A percentile compares a stretch with the other conserved stretches of the same genome.
phyloP scores from a whole-genome alignment of 2,797 vertebrate species.

The Pachyuromys duprasi region DNA sequence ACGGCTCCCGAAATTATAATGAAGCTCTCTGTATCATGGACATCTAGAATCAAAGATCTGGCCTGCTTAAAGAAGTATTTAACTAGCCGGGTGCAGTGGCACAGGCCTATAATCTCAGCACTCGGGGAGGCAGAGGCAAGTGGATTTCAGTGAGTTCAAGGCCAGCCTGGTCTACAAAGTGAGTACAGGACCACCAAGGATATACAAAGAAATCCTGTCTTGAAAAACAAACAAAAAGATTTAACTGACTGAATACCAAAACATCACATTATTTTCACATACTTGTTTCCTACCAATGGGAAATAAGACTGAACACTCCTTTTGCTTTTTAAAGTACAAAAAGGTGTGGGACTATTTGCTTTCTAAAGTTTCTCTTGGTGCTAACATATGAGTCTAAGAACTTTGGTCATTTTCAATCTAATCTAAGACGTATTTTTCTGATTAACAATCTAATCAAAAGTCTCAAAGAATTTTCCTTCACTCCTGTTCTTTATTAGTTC shows the following conservation, averaged over 20 bases:
- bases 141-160: no score
- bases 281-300: background rate
- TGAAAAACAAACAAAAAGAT: no score
- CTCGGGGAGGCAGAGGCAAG: no score
- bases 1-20: background rate
- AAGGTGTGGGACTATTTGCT: background rate
- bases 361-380: background rate
- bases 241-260: constrained; percentile 19
- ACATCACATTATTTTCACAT: background rate
- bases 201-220: no score
- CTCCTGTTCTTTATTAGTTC: background rate
- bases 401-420: background rate
- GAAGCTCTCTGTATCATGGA: background rate
- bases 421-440: background rate
- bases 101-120: no score
- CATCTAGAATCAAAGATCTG: background rate
- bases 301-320: constrained; percentile 37
- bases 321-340: background rate
- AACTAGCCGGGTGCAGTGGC: no score
- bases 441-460: background rate
- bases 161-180: no score
- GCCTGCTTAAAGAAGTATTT: background rate
- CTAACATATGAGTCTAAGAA: constrained; percentile 37
- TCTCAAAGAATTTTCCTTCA: constrained; percentile 26
- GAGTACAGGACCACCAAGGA: no score